Conservation (phyloP, 1,140 invertebrate genomes). For the Ceratosolen fusciceps region DNA sequence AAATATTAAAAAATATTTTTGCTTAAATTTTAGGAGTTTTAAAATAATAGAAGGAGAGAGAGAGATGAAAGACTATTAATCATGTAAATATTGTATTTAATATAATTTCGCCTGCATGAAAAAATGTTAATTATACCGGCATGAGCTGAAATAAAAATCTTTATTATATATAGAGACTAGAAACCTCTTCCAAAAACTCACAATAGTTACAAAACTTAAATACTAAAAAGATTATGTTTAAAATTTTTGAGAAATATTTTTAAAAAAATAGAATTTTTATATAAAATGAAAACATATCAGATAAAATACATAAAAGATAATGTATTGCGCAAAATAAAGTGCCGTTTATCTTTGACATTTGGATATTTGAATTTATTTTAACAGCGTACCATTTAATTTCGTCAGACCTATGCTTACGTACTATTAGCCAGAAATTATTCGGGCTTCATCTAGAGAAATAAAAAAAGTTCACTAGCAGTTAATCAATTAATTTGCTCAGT, state of each 20-base stretch:
- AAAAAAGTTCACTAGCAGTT: not conserved
- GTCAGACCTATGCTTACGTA: not conserved
- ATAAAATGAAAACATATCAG: no score
- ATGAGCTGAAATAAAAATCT: no score
- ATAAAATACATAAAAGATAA: no score
- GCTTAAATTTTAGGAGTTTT: not conserved
- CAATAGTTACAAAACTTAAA: no score
- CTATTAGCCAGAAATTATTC: not conserved
- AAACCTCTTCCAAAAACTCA: no score
- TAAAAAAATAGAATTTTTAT: no score
- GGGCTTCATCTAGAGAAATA: not conserved
- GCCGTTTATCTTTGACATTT: not conserved
- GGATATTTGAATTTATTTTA: not conserved
- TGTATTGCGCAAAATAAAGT: no score
- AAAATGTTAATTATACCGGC: no score
- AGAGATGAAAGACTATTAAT: no score
- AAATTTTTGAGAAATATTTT: no score
- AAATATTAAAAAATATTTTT: not conserved
- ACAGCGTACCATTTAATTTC: not conserved
- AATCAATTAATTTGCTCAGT: not conserved
- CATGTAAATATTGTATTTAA: not conserved
- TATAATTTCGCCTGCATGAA: constrained; percentile 15
- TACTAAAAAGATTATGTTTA: no score
- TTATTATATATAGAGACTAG: no score
- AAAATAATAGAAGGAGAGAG: not conserved